Base-by-base conservation (phyloP, 2,888 invertebrate genomes). In the Cordylochernes scorpioides region DNA sequence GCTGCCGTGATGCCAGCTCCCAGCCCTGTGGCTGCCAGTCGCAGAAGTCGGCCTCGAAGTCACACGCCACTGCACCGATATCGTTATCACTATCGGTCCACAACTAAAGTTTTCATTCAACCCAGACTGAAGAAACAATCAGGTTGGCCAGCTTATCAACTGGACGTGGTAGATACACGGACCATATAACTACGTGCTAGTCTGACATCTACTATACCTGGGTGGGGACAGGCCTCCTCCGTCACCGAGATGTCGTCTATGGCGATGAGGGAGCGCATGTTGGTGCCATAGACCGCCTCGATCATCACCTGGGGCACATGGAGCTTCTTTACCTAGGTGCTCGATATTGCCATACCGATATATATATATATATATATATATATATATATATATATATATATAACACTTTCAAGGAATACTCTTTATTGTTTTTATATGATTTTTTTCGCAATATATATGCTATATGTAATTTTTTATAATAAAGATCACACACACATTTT, bases 1-100 rank as follows among this genome's bases (percentile, higher is more conserved):
- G 30, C 5, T 15, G 21, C 8, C 29, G 24, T 4, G 24, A 34
- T 19, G 27, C 28, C 21, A 34, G 17, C n/a, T 15, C 19, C 30
- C 28, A 34, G 12, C 26, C 28, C 13, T 21, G 26, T 13, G 25
- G 8, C 1, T 25, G 19, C 37, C 34, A 34, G 13, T 32, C 34
- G 18, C 37, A 37, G 7, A 30, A 34, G 25, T 34, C 37, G 2
- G 32, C 27, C 25, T 37, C 37, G 25, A 37, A 37, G 15, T 37
- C 34, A 13, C 37, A 37, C 2, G 29, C 32, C 12, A 37, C 37
- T 37, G 15, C n/a, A 34, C 27, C n/a, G n/a, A 10, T 12, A 27
- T 17, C 10, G 13, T 3, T 6, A 8, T 7, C 10, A 5, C 10
- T 12, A 5, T 7, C 13, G 8, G 14, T 25, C 14, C 25, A 25